Evolutionary conservation across 2,797 vertebrate genomes (phyloP).

Genomic region (Microctenopoma steveboyesi): DNA sequence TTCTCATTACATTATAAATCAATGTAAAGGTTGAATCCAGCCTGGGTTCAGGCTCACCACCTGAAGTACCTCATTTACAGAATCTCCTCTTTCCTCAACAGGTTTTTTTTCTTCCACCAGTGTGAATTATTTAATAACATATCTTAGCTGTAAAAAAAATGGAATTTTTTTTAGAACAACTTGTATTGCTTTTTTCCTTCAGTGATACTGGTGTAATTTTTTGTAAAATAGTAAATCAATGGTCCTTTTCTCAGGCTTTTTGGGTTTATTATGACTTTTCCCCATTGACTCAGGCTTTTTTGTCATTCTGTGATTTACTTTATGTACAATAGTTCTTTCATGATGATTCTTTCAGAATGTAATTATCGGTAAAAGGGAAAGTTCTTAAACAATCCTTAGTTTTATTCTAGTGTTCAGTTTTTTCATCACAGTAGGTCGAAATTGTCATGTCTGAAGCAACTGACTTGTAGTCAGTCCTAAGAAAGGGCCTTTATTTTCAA

Average conservation of each 20-base stretch:
- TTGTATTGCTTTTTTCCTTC: slow-evolving; percentile 84
- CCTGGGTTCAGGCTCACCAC: slow-evolving; percentile 86
- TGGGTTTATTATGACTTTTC: slow-evolving; percentile 87
- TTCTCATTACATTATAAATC: slow-evolving; percentile 82
- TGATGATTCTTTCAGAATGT: slow-evolving; percentile 90
- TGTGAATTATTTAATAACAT: slow-evolving; percentile 99
- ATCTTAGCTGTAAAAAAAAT: slow-evolving; percentile 89
- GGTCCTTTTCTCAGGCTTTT: slow-evolving; percentile 92
- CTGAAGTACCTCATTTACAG: slow-evolving; percentile 99
- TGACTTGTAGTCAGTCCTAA: slow-evolving; percentile 71
- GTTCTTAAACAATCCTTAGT: slow-evolving; percentile 78
- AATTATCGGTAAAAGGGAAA: slow-evolving; percentile 88
- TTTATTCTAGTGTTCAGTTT: slow-evolving; percentile 65
- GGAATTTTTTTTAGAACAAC: slow-evolving; percentile 85
- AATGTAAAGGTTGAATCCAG: slow-evolving; percentile 75
- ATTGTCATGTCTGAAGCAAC: slow-evolving; percentile 71
- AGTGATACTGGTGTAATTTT: slow-evolving; percentile 93
- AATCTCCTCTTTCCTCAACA: slow-evolving; percentile 90
- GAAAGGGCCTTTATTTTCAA: slow-evolving; percentile 50
- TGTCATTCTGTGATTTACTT: slow-evolving; percentile 84
- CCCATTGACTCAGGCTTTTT: slow-evolving; percentile 95
- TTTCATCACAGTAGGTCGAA: slow-evolving; percentile 79
- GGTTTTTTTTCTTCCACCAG: slow-evolving; percentile 82
- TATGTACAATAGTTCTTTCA: slow-evolving; percentile 85
- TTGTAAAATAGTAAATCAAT: slow-evolving; percentile 96